Evolutionary conservation across 2,113 vertebrate species (phyloP).

Genomic region (Cynopterus brachyotis): DNA sequence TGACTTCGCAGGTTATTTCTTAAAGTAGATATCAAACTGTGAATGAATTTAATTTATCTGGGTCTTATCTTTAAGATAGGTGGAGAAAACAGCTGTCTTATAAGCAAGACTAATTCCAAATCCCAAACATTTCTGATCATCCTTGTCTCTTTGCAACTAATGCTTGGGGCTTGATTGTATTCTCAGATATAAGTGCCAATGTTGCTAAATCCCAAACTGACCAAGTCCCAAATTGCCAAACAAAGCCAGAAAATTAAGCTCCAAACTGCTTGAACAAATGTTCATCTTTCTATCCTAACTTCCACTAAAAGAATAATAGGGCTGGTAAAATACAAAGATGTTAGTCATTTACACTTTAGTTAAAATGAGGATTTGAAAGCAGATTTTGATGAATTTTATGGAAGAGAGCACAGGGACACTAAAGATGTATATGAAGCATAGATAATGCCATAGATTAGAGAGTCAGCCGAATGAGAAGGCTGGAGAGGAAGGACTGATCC

Average conservation of each 20-base stretch:
- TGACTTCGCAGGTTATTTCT: background rate
- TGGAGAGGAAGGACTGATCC: background rate
- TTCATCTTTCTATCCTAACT: background rate
- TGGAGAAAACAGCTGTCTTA: background rate
- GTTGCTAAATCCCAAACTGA: background rate
- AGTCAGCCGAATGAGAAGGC: background rate
- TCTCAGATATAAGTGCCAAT: background rate
- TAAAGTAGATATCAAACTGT: background rate
- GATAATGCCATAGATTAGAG: background rate
- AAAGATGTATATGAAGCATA: background rate
- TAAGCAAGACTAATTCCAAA: background rate
- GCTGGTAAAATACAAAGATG: background rate
- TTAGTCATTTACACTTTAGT: background rate
- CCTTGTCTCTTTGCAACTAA: background rate
- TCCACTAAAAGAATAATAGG: background rate
- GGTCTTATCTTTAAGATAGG: background rate
- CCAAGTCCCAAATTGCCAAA: background rate
- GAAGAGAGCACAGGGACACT: background rate
- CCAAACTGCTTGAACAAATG: background rate
- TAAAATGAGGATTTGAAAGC: background rate
- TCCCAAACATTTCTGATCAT: background rate
- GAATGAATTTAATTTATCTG: background rate
- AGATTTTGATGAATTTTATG: background rate
- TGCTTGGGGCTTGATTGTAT: background rate
- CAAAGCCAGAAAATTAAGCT: background rate